These are phyloP conservation scores for Ectemnius continuus DNA, from an alignment of 2,888 invertebrate genomes.

Conservation along the genomic window DNA sequence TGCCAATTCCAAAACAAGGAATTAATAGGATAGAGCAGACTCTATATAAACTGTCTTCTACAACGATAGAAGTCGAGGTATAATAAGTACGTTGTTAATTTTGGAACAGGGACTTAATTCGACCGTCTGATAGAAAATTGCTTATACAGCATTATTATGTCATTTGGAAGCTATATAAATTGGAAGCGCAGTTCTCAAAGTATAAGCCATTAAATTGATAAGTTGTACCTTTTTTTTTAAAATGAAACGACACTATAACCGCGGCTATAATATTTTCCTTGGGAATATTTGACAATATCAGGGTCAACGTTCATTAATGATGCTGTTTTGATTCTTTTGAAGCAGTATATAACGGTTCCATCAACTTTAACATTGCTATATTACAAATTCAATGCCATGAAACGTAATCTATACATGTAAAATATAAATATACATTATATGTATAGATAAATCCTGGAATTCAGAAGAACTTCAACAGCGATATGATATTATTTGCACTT, in stretches of 20 bases:
- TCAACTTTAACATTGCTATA: constrained; percentile 49
- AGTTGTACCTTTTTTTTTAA: constrained; percentile 14
- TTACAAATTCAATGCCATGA: constrained; percentile 41
- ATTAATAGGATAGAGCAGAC: too few relatives aligned
- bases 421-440: constrained; percentile 37
- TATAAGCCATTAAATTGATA: constrained; percentile 13
- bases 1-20: too few relatives aligned
- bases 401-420: constrained; percentile 49
- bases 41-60: too few relatives aligned
- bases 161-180: constrained; percentile 1
- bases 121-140: constrained; percentile 32
- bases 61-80: constrained; percentile 50
- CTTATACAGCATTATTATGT: constrained; percentile 12
- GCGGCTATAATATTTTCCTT: constrained; percentile 37
- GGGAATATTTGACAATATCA: constrained; percentile 39
- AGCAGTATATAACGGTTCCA: constrained; percentile 45
- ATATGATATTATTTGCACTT: constrained; percentile 56
- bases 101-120: background rate
- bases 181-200: constrained; percentile 20
- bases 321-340: constrained; percentile 22
- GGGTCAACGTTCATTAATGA: constrained; percentile 37
- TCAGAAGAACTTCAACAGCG: constrained; percentile 59
- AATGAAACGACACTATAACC: constrained; percentile 30
- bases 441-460: constrained; percentile 47
- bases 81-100: constrained; percentile 36